A percentile compares a stretch with the other conserved stretches of the same genome.
Evolutionary conservation across 2,888 invertebrate genomes (phyloP).

Genomic region (Caenorhabditis sp.): DNA sequence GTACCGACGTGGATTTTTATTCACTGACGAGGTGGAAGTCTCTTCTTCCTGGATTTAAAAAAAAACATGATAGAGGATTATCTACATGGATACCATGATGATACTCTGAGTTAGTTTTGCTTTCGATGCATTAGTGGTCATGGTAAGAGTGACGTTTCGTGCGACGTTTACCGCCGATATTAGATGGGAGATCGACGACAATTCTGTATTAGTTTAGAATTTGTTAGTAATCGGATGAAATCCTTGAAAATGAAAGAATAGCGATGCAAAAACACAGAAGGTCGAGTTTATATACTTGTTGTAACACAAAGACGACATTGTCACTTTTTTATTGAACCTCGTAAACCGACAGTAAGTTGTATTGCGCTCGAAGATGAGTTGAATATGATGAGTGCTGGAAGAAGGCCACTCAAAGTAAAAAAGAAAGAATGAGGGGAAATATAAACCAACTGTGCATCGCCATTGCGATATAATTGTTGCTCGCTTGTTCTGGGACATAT

Average conservation of each 20-base stretch:
- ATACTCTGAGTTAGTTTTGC: constrained; percentile 34
- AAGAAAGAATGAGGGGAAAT: neutral
- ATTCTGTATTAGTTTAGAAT: constrained; percentile 14
- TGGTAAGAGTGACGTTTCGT: constrained; percentile 50
- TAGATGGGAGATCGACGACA: constrained; percentile 38
- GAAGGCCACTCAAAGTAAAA: neutral
- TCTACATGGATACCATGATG: constrained; percentile 25
- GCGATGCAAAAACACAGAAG: neutral
- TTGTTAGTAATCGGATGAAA: neutral
- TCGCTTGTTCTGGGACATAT: constrained; percentile 9
- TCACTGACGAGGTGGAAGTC: neutral
- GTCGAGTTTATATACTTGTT: constrained; percentile 10
- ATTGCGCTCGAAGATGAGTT: neutral
- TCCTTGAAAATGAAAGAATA: too few species aligned
- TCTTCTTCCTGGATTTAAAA: constrained; percentile 18
- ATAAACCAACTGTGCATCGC: neutral
- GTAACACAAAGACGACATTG: neutral
- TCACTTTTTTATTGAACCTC: neutral
- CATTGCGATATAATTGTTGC: constrained; percentile 46
- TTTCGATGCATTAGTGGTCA: constrained; percentile 22
- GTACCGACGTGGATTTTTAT: constrained; percentile 55
- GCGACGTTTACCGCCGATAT: constrained; percentile 41
- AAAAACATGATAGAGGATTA: too few species aligned
- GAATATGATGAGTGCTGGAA: neutral
- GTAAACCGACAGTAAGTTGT: neutral